Evolutionary conservation across 2,113 vertebrate species (phyloP).

Genomic region (Paedocypris sp.): DNA sequence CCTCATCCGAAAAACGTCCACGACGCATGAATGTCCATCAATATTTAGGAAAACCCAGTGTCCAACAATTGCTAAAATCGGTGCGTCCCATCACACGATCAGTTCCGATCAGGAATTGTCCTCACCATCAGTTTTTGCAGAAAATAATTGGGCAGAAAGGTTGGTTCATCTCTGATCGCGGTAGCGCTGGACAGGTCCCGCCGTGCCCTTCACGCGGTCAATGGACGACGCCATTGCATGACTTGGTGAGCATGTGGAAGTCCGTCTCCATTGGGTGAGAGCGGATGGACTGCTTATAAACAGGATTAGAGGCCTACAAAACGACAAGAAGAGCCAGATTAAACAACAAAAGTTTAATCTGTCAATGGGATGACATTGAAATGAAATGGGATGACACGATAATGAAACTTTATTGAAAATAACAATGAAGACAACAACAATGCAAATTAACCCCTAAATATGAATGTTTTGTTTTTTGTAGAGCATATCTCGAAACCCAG

Average conservation of each 20-base stretch:
- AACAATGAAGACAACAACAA: no score
- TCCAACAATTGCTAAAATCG: no score
- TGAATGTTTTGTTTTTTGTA: no score
- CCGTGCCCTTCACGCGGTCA: slow-evolving; percentile 57
- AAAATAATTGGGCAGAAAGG: no score
- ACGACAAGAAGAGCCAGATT: slow-evolving; percentile 4
- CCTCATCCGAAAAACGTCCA: slow-evolving; percentile 4
- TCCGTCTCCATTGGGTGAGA: slow-evolving; percentile 74
- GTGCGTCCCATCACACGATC: not conserved
- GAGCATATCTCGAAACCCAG: no score
- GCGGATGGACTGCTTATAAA: slow-evolving; percentile 84
- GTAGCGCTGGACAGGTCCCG: slow-evolving; percentile 53
- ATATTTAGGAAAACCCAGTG: not conserved
- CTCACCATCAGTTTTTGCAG: no score
- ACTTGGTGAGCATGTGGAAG: slow-evolving; percentile 76
- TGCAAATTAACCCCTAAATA: no score
- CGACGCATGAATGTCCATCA: not conserved
- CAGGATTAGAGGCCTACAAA: slow-evolving; percentile 82
- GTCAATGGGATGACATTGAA: slow-evolving; percentile 30
- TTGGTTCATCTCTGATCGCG: not conserved
- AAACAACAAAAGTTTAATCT: slow-evolving; percentile 20
- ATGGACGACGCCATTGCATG: slow-evolving; percentile 82
- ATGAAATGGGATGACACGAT: no score
- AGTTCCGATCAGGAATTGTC: not conserved
- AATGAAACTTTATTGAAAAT: no score